Evolutionary conservation across 2,888 invertebrate species (phyloP), one percentile per base, ranked within the genome.

Genomic region (Blastobasis adustella): DNA sequence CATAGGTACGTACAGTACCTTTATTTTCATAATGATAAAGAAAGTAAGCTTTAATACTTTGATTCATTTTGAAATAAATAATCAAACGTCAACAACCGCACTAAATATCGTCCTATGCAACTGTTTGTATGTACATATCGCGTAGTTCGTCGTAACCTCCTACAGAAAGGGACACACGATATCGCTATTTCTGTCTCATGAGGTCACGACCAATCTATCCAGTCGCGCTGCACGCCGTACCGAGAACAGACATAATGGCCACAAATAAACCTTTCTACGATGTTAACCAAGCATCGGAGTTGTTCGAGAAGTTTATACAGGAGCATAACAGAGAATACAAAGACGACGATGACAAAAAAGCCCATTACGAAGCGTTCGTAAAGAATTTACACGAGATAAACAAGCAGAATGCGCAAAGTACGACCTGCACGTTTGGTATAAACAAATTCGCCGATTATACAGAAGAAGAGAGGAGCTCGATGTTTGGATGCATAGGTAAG

Each of bases 271-370:
- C 56, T 7, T 10, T 56, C 42, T 66, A 61, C 53, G 56, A 66
- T 37, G 6, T 66, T 10, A 47, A 52, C 8, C 47, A 63, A 8
- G 63, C 62, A 0, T 55, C 55, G 6, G 51, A 48, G 10, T 38
- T 65, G 7, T 69, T 66, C 10, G 62, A 63, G 37, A 57, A 66
- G 45, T 67, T 61, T 48, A 54, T 63, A 0, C 57, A 58, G 41
- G 62, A 69, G 45, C 58, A 54, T 49, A 47, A 62, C 37, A 63
- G 52, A 50, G 45, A 54, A 1, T 67, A 66, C 53, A 62, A 60
- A 45, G 58, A 61, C 53, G 59, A 60, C 1, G 59, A 52, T 1
- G 68, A 69, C 10, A 60, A 52, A 47, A 52, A 55, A 1, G 10
- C 41, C 9, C 68, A 64, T 45, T 67, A 60, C 43, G 45, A 58